Conservation (phyloP, 2,888 invertebrate genomes). For the Drosophila mimica region DNA sequence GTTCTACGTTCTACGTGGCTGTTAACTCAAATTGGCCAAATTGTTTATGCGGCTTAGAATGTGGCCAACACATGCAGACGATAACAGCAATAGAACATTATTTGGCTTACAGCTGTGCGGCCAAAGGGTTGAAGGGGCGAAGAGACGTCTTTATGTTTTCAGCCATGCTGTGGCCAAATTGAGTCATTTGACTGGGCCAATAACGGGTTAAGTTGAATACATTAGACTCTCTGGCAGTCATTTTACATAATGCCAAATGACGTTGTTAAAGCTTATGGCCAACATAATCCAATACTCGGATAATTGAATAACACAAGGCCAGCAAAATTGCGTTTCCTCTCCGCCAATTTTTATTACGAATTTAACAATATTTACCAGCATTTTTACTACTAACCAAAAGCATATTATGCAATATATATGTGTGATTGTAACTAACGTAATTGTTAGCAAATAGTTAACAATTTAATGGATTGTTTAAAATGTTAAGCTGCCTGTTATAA, state of each 20-base stretch:
- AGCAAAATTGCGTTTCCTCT: not conserved
- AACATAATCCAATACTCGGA: not conserved
- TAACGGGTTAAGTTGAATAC: slow-evolving; percentile 11
- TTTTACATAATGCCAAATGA: not conserved
- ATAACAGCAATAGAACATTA: slow-evolving; percentile 6
- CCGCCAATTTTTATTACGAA: not conserved
- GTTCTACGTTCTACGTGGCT: slow-evolving; percentile 22
- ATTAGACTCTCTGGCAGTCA: slow-evolving; percentile 3
- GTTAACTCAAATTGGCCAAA: slow-evolving; percentile 64
- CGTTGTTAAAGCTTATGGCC: not conserved
- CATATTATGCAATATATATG: not conserved
- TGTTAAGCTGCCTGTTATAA: not conserved
- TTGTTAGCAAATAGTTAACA: not conserved
- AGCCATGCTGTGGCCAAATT: slow-evolving; percentile 7
- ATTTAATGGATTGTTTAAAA: not conserved
- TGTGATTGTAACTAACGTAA: not conserved
- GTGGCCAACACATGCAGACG: slow-evolving; percentile 27
- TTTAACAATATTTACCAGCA: not conserved
- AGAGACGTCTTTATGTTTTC: not conserved
- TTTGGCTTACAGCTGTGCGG: slow-evolving; percentile 12
- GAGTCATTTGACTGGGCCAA: not conserved
- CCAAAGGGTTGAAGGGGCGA: not conserved
- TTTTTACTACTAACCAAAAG: not conserved
- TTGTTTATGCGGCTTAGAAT: slow-evolving; percentile 58
- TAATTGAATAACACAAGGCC: not conserved